phyloP scores from a whole-genome alignment of 2,113 vertebrate genomes.

The Desmodus rotundus region DNA sequence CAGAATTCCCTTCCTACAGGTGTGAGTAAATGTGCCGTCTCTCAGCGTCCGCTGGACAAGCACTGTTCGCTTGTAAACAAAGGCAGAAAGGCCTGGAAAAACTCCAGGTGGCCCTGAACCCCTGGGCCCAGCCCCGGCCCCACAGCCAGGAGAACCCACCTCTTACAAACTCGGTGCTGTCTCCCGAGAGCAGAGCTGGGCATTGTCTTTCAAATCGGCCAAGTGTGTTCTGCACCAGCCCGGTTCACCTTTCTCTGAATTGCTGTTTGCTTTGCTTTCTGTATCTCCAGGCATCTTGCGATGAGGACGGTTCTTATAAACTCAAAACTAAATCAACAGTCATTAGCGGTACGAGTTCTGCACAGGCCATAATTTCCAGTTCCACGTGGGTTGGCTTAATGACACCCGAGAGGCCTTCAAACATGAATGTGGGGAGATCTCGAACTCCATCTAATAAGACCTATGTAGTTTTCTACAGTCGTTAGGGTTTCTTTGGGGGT shows the following conservation, averaged over 20 bases:
- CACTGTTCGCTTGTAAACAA: fast-evolving
- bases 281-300: not conserved
- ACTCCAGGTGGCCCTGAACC: fast-evolving
- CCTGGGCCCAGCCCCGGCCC: not conserved
- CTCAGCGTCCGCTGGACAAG: too few relatives aligned
- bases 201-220: not conserved
- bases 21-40: too few relatives aligned
- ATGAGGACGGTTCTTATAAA: not conserved
- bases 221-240: fast-evolving
- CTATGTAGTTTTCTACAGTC: not conserved
- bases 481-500: not conserved
- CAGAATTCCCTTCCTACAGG: too few relatives aligned
- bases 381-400: not conserved
- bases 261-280: not conserved
- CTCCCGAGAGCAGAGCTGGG: not conserved
- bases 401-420: not conserved
- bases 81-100: fast-evolving
- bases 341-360: not conserved
- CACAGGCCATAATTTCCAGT: not conserved
- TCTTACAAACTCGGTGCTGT: fast-evolving
- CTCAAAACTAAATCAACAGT: not conserved
- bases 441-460: not conserved
- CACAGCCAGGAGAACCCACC: not conserved
- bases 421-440: not conserved
- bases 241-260: fast-evolving